Percentiles rank a stretch among this genome's conserved stretches.
phyloP scores from a whole-genome alignment of 2,113 vertebrate genomes.

The Ochotona curzoniae region DNA sequence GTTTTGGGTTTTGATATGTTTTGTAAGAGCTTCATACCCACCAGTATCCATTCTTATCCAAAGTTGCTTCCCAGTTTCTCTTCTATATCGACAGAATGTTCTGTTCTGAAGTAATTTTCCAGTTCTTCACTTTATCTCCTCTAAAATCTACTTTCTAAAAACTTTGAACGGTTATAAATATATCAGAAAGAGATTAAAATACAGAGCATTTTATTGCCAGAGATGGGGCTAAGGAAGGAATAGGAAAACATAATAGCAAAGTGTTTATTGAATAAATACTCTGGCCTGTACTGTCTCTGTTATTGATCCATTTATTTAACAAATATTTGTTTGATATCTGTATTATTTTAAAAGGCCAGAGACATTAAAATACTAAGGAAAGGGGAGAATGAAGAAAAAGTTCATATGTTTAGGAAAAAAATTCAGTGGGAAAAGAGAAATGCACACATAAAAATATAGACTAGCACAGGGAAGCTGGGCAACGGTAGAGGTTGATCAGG shows the following conservation, averaged over 20 bases:
- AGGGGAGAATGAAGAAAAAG: background rate
- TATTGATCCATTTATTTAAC: background rate
- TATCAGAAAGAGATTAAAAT: background rate
- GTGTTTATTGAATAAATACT: background rate
- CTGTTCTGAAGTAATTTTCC: background rate
- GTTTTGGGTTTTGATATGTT: background rate
- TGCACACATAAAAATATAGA: background rate
- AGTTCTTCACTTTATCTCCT: background rate
- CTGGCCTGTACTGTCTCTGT: background rate
- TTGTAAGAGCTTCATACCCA: background rate
- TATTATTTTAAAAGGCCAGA: background rate
- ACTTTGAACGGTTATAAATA: background rate
- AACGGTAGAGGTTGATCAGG: background rate
- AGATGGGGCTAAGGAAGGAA: background rate
- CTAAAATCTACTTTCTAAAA: slow-evolving; percentile 5
- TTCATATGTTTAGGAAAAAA: background rate
- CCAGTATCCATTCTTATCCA: background rate
- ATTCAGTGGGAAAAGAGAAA: background rate
- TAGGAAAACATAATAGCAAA: background rate
- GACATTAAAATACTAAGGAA: background rate
- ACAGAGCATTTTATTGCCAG: background rate
- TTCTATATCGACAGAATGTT: background rate
- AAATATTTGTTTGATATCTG: background rate
- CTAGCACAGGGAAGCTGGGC: background rate
- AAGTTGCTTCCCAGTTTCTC: background rate